A percentile compares a stretch with the other conserved stretches of the same genome.
phyloP scores from a whole-genome alignment of 2,888 invertebrate species.

The Ceraclea dissimilis region DNA sequence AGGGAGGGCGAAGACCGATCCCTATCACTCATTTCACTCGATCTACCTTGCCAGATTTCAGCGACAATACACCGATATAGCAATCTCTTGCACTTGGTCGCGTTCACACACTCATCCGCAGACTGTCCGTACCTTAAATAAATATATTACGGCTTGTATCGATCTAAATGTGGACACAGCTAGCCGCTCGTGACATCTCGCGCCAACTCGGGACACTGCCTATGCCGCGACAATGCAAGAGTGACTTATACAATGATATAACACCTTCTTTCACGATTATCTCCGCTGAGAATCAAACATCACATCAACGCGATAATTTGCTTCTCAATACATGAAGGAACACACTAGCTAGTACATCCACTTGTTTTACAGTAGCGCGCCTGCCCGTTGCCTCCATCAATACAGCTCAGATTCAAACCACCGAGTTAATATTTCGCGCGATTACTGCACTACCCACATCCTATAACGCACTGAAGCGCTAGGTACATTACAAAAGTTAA shows the following conservation, averaged over 20 bases:
- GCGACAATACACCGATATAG: conserved; percentile 19
- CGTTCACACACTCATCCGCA: conserved; percentile 39
- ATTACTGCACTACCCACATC: neutral
- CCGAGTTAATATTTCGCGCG: neutral
- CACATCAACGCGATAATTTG: conserved; percentile 1
- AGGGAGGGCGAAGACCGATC: conserved; percentile 83
- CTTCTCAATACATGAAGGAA: neutral
- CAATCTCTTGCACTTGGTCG: conserved; percentile 26
- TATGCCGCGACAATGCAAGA: neutral
- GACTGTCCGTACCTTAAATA: conserved; percentile 49
- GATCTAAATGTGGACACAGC: conserved; percentile 23
- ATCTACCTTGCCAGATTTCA: conserved; percentile 18
- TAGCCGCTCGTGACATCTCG: conserved; percentile 21
- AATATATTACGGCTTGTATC: conserved; percentile 28
- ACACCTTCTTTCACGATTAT: conserved; percentile 4
- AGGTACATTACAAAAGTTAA: too few species aligned
- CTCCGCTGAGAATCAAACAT: conserved; percentile 1
- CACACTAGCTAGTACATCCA: neutral
- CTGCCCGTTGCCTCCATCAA: conserved; percentile 3
- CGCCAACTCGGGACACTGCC: conserved; percentile 14
- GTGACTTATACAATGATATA: conserved; percentile 1
- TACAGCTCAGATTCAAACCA: conserved; percentile 4
- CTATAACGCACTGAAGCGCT: too few species aligned
- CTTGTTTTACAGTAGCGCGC: conserved; percentile 3
- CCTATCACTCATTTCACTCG: conserved; percentile 70